Percentiles rank a stretch among this genome's conserved stretches.
phyloP scores from a whole-genome alignment of 1,140 invertebrate genomes.

The Apis cerana region DNA sequence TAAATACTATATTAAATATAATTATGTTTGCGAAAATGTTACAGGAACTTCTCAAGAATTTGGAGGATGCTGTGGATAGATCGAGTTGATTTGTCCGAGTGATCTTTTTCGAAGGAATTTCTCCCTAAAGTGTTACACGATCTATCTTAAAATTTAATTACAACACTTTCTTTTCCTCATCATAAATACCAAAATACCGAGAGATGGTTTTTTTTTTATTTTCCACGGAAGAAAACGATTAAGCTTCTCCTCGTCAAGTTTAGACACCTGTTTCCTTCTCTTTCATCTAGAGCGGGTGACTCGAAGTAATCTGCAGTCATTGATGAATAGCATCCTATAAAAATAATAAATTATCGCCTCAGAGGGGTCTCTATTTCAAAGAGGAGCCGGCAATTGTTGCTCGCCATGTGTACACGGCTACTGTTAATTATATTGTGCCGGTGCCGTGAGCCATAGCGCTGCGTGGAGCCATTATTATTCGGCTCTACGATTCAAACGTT shows the following conservation, averaged over 20 bases:
- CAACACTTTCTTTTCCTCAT: not conserved
- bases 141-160: constrained; percentile 6
- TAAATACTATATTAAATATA: no score
- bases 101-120: not conserved
- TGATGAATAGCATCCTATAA: constrained; percentile 56
- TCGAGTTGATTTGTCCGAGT: no score
- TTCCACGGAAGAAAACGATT: constrained; percentile 14
- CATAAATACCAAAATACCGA: not conserved
- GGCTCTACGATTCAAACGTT: constrained; percentile 51
- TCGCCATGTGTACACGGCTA: constrained; percentile 54
- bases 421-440: constrained; percentile 65
- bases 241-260: constrained; percentile 21
- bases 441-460: constrained; percentile 32
- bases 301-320: constrained; percentile 13
- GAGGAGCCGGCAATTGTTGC: constrained; percentile 60
- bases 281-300: constrained; percentile 7
- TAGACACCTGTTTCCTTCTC: constrained; percentile 18
- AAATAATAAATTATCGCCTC: constrained; percentile 66
- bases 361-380: constrained; percentile 56
- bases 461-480: constrained; percentile 53
- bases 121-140: not conserved
- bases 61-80: not conserved
- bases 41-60: no score
- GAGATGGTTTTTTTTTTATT: not conserved
- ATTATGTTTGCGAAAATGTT: no score